Evolutionary conservation across 2,113 vertebrate genomes (phyloP), one percentile per base, ranked within the genome.

Genomic region (Heterocephalus glaber): DNA sequence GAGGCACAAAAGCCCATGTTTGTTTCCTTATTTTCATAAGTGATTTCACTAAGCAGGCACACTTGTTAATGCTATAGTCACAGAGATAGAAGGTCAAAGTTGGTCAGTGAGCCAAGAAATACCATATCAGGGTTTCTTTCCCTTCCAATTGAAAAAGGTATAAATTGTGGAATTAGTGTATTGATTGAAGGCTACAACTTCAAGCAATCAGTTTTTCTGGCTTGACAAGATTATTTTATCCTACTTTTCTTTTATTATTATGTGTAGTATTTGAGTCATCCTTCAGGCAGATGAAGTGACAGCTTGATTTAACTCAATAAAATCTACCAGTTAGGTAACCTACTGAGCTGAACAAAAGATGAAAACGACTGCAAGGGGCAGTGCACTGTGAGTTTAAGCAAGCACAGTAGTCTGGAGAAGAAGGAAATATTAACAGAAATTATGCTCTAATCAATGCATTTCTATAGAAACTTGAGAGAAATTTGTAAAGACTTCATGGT

Each of bases 171-270:
- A 99, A 99, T 99, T 99, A 99, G 99, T 98, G 99, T 99, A 99
- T 99, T 99, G 99, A 99, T 99, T 99, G 99, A 98, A 98, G 98
- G 98, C 99, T 98, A 99, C 98, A 99, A 99, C 99, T 99, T 99
- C 99, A 98, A 99, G 99, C 99, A 99, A 99, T 99, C 99, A 99
- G 99, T 99, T 99, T 99, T 99, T 99, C 99, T 98, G 99, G 98
- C 98, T 99, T 99, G 99, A 99, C 99, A 99, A 99, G 99, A 99
- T 99, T 99, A 99, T 99, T 99, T 99, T 99, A 99, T 99, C 99
- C 99, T 99, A 99, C 99, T 99, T 99, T 99, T 99, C 99, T 99
- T 98, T 99, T 99, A 99, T 99, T 99, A 99, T 99, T 99, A 99
- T 99, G 99, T 99, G 99, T 99, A 99, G 99, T 99, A 99, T 99